Conservation (phyloP, 2,797 vertebrate genomes). For the Psittacula echo region DNA sequence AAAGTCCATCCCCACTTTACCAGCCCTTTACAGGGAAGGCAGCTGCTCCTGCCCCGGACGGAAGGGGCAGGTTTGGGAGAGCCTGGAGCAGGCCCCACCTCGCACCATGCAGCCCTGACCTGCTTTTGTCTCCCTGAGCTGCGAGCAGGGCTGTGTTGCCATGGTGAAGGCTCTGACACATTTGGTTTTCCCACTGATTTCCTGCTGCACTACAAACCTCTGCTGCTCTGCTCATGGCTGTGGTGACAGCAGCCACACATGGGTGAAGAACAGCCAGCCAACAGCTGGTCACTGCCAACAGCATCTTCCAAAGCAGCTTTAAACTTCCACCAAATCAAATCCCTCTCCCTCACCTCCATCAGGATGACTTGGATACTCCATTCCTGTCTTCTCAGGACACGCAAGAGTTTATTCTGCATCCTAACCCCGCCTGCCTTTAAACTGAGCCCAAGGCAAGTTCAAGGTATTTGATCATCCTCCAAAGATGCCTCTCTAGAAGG, state of each 20-base stretch:
- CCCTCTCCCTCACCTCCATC: background rate
- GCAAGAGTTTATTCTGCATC: background rate
- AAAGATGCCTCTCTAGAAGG: background rate
- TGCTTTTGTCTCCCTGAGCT: background rate
- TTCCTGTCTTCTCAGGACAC: fast-evolving
- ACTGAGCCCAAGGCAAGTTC: background rate
- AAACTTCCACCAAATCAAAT: background rate
- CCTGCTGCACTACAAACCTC: background rate
- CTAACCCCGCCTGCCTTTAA: background rate
- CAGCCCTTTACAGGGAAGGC: background rate
- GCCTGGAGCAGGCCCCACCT: background rate
- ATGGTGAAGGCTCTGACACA: constrained; percentile 48
- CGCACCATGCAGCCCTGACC: background rate
- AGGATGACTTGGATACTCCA: too few relatives aligned
- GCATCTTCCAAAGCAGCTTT: background rate
- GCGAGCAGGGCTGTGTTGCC: background rate
- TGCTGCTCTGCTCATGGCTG: background rate
- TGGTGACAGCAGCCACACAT: background rate
- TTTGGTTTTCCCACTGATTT: constrained; percentile 25
- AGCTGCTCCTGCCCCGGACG: background rate
- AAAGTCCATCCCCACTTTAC: fast-evolving
- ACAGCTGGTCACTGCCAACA: background rate
- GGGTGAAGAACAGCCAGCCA: fast-evolving
- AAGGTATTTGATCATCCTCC: background rate
- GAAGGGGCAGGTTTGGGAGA: background rate